A percentile compares a stretch with the other conserved stretches of the same genome.
Evolutionary conservation across 2,888 invertebrate species (phyloP).

Genomic region (Ceramica pisi): DNA sequence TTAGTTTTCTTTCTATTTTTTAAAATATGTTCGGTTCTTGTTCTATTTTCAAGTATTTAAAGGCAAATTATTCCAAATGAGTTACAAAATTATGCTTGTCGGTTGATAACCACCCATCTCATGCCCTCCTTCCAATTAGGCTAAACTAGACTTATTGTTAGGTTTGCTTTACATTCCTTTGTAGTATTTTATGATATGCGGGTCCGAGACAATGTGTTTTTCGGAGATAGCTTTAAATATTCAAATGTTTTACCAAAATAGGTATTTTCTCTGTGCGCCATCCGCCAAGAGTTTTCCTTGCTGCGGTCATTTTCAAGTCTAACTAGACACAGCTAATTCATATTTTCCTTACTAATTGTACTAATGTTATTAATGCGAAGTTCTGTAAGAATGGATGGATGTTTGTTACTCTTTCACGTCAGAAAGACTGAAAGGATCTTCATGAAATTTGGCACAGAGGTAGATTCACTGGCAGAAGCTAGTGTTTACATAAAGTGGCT

Average conservation of each 20-base stretch:
- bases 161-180: slow-evolving; percentile 20
- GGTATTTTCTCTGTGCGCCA: neutral
- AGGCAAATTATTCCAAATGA: neutral
- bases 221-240: slow-evolving; percentile 10
- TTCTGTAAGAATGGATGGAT: no score
- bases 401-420: no score
- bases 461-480: no score
- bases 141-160: slow-evolving; percentile 29
- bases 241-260: neutral
- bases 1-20: no score
- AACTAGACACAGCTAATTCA: no score
- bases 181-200: slow-evolving; percentile 1
- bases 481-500: no score
- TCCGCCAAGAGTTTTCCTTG: neutral
- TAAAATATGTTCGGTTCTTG: neutral
- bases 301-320: no score
- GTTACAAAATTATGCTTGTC: neutral
- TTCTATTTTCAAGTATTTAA: neutral
- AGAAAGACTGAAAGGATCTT: no score
- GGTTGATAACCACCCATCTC: neutral
- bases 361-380: no score
- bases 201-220: neutral
- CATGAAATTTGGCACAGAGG: no score
- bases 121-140: slow-evolving; percentile 12
- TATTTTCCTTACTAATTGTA: no score